phyloP scores from a whole-genome alignment of 2,888 invertebrate species.

The Dasypolia templi region DNA sequence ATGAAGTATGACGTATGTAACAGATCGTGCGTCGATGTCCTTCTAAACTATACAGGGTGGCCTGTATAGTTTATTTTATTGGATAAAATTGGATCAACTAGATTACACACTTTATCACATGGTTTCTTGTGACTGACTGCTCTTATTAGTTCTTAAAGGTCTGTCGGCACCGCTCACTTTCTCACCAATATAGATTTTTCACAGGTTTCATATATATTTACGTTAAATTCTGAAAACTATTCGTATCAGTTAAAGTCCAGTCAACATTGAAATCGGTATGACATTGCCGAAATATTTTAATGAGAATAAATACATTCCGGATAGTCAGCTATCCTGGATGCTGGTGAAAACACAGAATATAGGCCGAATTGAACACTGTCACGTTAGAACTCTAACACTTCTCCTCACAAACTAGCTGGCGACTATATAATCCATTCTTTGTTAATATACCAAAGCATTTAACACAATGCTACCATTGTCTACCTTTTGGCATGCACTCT shows the following conservation, averaged over 20 bases:
- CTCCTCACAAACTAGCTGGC: conserved; percentile 23
- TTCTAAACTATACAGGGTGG: too few species aligned
- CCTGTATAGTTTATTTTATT: too few species aligned
- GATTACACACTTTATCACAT: too few species aligned
- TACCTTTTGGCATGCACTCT: conserved; percentile 37
- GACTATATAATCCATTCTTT: conserved; percentile 24
- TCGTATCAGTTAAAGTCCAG: neutral
- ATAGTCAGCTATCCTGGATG: neutral
- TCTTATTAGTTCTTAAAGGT: neutral
- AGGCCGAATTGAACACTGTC: neutral
- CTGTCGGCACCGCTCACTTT: neutral
- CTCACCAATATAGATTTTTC: neutral
- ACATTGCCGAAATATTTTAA: neutral
- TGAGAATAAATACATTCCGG: neutral
- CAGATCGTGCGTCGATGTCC: too few species aligned
- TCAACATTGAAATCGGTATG: neutral
- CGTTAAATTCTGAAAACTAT: neutral
- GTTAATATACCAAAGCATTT: conserved; percentile 39
- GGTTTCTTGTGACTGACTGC: too few species aligned
- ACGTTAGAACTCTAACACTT: conserved; percentile 25
- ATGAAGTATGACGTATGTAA: too few species aligned
- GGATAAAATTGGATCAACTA: neutral
- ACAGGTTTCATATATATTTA: neutral
- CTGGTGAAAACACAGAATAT: neutral
- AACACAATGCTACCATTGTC: conserved; percentile 54